A percentile compares a stretch with the other conserved stretches of the same genome.
Evolutionary conservation across 2,888 invertebrate species (phyloP).

Genomic region (Augiades crinisus): DNA sequence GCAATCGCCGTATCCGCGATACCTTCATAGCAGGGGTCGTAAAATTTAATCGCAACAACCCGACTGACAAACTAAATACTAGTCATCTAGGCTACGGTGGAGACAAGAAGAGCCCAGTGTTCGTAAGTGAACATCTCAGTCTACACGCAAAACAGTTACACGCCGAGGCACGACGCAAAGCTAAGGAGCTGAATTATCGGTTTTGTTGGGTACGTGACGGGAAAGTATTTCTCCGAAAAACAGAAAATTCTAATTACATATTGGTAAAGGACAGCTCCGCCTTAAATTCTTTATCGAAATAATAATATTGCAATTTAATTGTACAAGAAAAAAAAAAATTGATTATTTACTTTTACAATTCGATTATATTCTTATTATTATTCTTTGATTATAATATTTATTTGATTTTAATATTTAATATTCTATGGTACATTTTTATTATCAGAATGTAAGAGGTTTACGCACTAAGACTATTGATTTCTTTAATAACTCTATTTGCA

Average conservation of each 20-base stretch:
- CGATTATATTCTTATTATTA: no score
- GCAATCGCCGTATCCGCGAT: constrained; percentile 18
- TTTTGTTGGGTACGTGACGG: constrained; percentile 1
- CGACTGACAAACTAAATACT: constrained; percentile 10
- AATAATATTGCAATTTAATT: no score
- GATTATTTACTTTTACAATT: no score
- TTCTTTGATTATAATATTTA: no score
- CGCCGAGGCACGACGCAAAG: not conserved
- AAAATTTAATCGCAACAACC: constrained; percentile 24
- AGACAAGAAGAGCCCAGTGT: constrained; percentile 6
- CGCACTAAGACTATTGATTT: not conserved
- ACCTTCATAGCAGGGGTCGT: constrained; percentile 15
- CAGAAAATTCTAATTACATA: no score
- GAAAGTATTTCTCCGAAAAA: not conserved
- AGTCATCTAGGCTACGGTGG: not conserved
- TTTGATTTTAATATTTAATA: no score
- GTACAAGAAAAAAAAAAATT: no score
- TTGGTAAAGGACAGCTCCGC: no score
- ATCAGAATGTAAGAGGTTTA: constrained; percentile 1
- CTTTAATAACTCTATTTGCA: not conserved
- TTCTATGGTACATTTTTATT: not conserved
- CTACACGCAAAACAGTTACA: constrained; percentile 3
- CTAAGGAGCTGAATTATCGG: not conserved
- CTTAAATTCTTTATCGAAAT: no score
- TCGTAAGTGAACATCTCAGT: constrained; percentile 12